Conservation (phyloP, 2,888 invertebrate genomes). For the Melolontha melolontha region DNA sequence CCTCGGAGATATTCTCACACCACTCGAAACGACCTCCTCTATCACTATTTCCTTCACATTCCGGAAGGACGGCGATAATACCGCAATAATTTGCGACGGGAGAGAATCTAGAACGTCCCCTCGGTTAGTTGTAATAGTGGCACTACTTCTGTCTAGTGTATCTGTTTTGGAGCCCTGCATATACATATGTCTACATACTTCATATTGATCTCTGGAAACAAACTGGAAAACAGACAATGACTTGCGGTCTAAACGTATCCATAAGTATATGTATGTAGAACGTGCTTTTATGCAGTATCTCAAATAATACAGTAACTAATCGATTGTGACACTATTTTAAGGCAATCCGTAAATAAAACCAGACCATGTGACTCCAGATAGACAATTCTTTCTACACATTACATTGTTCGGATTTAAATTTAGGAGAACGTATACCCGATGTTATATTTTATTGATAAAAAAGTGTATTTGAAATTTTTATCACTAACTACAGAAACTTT, state of each 20-base stretch:
- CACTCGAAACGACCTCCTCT: too few relatives aligned
- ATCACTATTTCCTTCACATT: not conserved
- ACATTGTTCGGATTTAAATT: constrained; percentile 34
- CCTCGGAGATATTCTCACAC: too few relatives aligned
- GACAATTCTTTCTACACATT: constrained; percentile 25
- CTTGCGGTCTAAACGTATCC: not conserved
- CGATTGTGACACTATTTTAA: constrained; percentile 39
- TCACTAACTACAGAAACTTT: too few relatives aligned
- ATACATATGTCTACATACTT: too few relatives aligned
- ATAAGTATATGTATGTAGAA: not conserved
- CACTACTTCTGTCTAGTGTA: not conserved
- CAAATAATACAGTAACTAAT: constrained; percentile 26
- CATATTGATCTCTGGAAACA: too few relatives aligned
- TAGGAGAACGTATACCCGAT: not conserved
- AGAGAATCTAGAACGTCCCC: not conserved
- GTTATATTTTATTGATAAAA: too few relatives aligned
- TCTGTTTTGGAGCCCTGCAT: not conserved
- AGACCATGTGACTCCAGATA: constrained; percentile 34
- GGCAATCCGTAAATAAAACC: constrained; percentile 31
- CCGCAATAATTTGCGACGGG: constrained; percentile 25
- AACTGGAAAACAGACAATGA: not conserved
- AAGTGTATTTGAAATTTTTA: too few relatives aligned
- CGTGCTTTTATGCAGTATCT: constrained; percentile 26
- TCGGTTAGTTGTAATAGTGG: not conserved
- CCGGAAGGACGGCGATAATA: constrained; percentile 25